Evolutionary conservation across 2,888 invertebrate species (phyloP).

Genomic region (Metacarcinus magister): DNA sequence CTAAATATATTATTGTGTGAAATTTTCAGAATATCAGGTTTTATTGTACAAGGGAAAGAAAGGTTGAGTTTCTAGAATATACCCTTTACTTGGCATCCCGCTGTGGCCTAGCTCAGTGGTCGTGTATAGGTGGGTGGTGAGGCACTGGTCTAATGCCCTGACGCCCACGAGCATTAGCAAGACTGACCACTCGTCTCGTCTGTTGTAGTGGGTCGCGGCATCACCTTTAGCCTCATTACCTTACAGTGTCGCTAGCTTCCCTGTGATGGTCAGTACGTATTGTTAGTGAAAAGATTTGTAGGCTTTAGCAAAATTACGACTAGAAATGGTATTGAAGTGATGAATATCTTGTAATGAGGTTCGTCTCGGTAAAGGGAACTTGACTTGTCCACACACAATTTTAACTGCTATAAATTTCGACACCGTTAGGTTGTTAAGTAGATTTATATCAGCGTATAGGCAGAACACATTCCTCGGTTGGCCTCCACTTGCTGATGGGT

Average conservation of each 20-base stretch:
- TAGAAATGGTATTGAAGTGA: background rate
- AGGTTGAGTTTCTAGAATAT: background rate
- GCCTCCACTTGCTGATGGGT: background rate
- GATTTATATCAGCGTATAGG: background rate
- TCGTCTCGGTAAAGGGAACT: background rate
- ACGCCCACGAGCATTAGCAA: background rate
- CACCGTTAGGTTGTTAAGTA: background rate
- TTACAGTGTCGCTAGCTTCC: background rate
- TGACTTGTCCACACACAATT: background rate
- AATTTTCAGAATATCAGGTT: background rate
- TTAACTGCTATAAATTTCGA: background rate
- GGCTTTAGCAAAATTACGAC: background rate
- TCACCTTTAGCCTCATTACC: background rate
- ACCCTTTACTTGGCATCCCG: background rate
- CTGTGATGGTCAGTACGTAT: background rate
- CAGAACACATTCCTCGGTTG: no score
- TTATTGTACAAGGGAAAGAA: background rate
- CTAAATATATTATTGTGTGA: background rate
- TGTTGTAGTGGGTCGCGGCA: background rate
- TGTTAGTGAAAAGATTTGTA: background rate
- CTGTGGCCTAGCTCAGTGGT: background rate
- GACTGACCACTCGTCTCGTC: background rate
- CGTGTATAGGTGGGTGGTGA: background rate
- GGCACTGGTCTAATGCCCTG: background rate
- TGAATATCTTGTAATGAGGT: constrained; percentile 36